Percentiles rank a stretch among this genome's conserved stretches.
Conservation (phyloP, 2,888 invertebrate genomes). For the Athrips mouffetella region DNA sequence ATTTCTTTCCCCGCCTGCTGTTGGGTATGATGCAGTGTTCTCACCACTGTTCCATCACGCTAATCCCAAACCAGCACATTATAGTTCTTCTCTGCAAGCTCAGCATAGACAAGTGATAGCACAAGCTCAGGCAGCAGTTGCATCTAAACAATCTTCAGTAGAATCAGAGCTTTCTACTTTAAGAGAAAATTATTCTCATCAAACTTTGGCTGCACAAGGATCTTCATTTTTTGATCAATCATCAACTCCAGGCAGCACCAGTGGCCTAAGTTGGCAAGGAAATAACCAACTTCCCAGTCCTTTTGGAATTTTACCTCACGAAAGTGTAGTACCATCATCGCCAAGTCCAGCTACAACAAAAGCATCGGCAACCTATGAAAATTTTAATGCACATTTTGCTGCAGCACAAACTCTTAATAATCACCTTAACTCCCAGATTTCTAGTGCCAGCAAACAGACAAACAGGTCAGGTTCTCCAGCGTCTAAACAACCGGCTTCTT, state of each 20-base stretch:
- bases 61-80: constrained; percentile 85
- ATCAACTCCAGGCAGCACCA: constrained; percentile 68
- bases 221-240: constrained; percentile 83
- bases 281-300: constrained; percentile 84
- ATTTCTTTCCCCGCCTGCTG: constrained; percentile 86
- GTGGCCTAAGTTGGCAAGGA: constrained; percentile 85
- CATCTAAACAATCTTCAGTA: constrained; percentile 75
- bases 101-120: constrained; percentile 84
- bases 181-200: constrained; percentile 80
- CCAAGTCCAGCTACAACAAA: constrained; percentile 80
- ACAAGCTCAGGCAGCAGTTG: constrained; percentile 74
- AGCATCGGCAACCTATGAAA: constrained; percentile 80
- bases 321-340: constrained; percentile 84
- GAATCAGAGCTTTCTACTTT: constrained; percentile 78
- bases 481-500: constrained; percentile 72
- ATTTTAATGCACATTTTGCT: constrained; percentile 84
- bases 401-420: constrained; percentile 81
- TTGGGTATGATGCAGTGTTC: constrained; percentile 89
- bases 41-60: constrained; percentile 90
- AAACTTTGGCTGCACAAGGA: constrained; percentile 78
- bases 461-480: constrained; percentile 77
- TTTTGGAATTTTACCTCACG: constrained; percentile 87
- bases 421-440: constrained; percentile 82
- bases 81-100: constrained; percentile 80
- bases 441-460: constrained; percentile 75